Percentiles rank a stretch among this genome's conserved stretches.
These are phyloP conservation scores for Cosmopolites sordidus DNA, from an alignment of 2,888 invertebrate species.

Conservation along the genomic window DNA sequence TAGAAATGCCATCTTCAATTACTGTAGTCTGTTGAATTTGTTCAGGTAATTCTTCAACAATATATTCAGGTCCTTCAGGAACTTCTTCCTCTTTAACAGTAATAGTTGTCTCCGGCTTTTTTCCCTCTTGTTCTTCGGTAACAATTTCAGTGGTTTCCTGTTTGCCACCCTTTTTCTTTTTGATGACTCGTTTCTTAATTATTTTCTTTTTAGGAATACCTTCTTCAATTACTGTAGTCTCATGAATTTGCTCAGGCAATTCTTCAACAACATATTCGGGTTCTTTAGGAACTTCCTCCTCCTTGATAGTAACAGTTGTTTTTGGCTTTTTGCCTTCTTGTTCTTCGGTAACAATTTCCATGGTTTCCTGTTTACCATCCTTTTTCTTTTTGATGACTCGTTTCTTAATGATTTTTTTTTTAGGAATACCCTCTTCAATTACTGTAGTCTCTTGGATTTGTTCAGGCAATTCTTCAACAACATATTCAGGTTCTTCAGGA, in stretches of 20 bases:
- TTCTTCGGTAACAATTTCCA: constrained; percentile 31
- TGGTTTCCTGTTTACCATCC: constrained; percentile 43
- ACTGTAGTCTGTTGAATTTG: constrained; percentile 38
- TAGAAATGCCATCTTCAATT: constrained; percentile 40
- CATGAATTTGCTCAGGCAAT: constrained; percentile 36
- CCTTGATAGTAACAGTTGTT: constrained; percentile 34
- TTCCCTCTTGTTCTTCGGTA: constrained; percentile 46
- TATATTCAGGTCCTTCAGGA: constrained; percentile 33
- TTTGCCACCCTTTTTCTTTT: constrained; percentile 40
- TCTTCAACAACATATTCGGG: constrained; percentile 34
- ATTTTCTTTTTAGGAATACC: constrained; percentile 34
- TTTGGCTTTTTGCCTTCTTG: constrained; percentile 31
- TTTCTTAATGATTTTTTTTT: constrained; percentile 48
- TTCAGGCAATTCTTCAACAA: constrained; percentile 34
- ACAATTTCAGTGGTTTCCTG: constrained; percentile 46
- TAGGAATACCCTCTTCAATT: constrained; percentile 27
- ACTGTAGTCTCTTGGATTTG: constrained; percentile 23
- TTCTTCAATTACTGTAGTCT: constrained; percentile 28
- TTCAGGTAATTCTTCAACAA: constrained; percentile 32
- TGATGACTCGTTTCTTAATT: constrained; percentile 30
- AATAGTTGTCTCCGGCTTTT: constrained; percentile 24
- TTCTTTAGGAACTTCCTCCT: constrained; percentile 25
- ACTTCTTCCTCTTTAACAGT: constrained; percentile 38
- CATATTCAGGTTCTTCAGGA: constrained; percentile 34
- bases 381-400: constrained; percentile 41